Base-by-base conservation (phyloP, 1,140 invertebrate species). In the Antheraea mylitta region DNA sequence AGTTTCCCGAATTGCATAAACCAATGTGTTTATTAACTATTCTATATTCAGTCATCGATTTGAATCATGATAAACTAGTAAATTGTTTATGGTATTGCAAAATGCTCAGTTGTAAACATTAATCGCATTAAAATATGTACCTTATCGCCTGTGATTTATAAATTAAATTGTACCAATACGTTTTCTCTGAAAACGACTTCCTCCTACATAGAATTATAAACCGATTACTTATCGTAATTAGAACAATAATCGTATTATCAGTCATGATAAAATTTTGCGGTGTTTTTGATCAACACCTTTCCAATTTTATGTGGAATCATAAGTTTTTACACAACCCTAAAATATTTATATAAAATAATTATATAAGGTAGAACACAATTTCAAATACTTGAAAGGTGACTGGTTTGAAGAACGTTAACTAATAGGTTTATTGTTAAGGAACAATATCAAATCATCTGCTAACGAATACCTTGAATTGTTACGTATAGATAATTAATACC, bases 191-290 rank as follows among this genome's bases (percentile, higher is more conserved):
- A 11, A 6, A 13, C 45, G 11, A 53, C 16, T 53, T 53, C 45
- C 16, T 16, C 11, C 45, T 16, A 53, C 45, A 53, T 11, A 53
- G 13, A 53, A 16, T 53, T 53, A 53, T 53, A 53, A 16, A 53
- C 16, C 16, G 45, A 53, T 53, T 53, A 53, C 45, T 53, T 36
- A 22, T 61, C 30, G 30, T 61, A 30, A 61, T 61, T 61, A 61
- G 19, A 22, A 61, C 30, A 61, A 61, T 61, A 61, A 61, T 61
- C 60, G 10, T 36, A 61, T 22, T 61, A 61, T 61, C 60, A 30
- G 6, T 30, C 3, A 13, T 16, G 60, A 61, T 61, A 61, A 61
- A 30, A 61, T 30, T 61, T 30, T 36, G 22, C 60, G 60, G 60
- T 61, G 19, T 61, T 22, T 61, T 61, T 61, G 60, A 22, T 30